Conservation (phyloP, 2,797 vertebrate genomes). For the Danio tinwini region DNA sequence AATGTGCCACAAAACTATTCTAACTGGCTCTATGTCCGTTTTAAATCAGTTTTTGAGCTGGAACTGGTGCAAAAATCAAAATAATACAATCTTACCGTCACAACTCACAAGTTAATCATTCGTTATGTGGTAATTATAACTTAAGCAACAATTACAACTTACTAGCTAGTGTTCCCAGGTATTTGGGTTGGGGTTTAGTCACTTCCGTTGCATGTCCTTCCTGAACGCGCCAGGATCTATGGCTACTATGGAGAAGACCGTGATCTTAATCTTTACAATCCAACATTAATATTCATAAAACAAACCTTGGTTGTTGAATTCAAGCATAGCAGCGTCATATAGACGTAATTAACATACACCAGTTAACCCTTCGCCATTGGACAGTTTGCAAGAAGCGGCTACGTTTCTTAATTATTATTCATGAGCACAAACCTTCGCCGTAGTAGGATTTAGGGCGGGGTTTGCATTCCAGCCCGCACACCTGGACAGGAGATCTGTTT, state of each 20-base stretch:
- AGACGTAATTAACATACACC: background rate
- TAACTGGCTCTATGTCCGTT: background rate
- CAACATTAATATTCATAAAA: background rate
- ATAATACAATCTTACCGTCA: background rate
- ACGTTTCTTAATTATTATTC: background rate
- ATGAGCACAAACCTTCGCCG: background rate
- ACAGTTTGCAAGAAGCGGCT: too few species aligned
- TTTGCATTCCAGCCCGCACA: conserved; percentile 13
- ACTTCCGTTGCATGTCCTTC: conserved; percentile 42
- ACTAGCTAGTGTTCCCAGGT: conserved; percentile 10
- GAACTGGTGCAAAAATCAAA: background rate
- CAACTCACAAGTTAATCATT: conserved; percentile 9
- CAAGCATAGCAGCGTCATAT: background rate
- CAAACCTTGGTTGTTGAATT: background rate
- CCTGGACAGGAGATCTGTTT: conserved; percentile 45
- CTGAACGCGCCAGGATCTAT: conserved; percentile 19
- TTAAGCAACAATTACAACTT: conserved; percentile 17
- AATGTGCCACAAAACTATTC: background rate
- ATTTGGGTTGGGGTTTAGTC: conserved; percentile 12
- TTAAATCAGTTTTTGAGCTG: background rate
- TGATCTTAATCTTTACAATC: background rate
- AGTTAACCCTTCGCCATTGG: background rate
- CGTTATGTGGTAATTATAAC: background rate
- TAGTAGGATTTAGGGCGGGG: conserved; percentile 37
- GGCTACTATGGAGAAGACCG: background rate